Evolutionary conservation across 2,113 vertebrate genomes (phyloP).

Genomic region (Oenanthe oenanthe): DNA sequence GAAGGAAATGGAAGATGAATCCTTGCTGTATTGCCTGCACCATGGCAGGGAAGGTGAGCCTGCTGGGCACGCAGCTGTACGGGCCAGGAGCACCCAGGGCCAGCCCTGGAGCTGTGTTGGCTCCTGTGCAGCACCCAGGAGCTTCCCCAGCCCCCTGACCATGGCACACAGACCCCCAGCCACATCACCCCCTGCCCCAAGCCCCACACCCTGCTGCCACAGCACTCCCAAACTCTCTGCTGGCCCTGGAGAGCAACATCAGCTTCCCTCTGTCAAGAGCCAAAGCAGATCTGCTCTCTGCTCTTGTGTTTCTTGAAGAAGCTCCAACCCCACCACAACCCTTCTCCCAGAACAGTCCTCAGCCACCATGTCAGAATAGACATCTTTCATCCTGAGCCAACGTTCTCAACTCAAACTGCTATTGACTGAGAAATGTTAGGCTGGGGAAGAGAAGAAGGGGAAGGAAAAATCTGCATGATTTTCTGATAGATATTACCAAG

Average conservation of each 20-base stretch:
- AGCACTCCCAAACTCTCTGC: background rate
- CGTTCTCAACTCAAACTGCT: background rate
- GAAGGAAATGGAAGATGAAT: background rate
- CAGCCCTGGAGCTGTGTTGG: accelerated
- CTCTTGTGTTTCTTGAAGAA: background rate
- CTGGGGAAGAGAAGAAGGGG: background rate
- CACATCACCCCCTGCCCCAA: accelerated
- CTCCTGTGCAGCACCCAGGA: background rate
- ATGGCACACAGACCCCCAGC: background rate
- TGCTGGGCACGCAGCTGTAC: accelerated
- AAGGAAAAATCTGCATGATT: background rate
- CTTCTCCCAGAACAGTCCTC: background rate
- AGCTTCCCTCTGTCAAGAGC: background rate
- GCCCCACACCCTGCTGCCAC: accelerated
- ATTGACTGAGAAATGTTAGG: background rate
- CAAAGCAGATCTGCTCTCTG: background rate
- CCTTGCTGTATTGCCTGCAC: background rate
- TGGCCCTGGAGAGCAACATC: accelerated
- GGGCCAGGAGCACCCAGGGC: accelerated
- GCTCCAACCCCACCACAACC: background rate
- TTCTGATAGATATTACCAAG: background rate
- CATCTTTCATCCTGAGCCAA: background rate
- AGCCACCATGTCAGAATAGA: background rate
- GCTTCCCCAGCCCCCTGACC: too few species aligned
- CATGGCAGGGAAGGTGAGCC: background rate